Base-by-base conservation (phyloP, 23 tunicate genomes). In the Trididemnum miniatum region DNA sequence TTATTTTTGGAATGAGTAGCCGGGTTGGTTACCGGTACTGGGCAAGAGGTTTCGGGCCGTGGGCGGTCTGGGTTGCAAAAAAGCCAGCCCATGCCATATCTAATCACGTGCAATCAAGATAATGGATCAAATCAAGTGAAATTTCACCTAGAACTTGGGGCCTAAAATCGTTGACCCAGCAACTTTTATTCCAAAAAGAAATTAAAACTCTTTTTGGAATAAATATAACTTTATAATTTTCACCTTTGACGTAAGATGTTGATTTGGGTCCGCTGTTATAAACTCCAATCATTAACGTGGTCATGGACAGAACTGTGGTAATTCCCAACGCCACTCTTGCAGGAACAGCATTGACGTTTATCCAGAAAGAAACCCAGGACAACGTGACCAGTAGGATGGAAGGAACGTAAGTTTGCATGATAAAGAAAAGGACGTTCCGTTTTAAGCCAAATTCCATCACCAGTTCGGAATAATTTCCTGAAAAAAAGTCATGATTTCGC, bases 291-390 rank as follows among this genome's bases (percentile, higher is more conserved):
- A 86, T 86, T 15, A 86, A 52, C 22, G 90, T 86, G 38, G 90
- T 86, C 90, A 86, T 86, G 7, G 90, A 79, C 0, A 86, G 80
- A 7, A 86, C 62, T 0, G 84, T 86, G n/a, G 90, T 86, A 15
- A 75, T 82, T 15, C 90, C 90, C 72, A 86, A 44, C 1, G 84
- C 84, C 0, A 86, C 90, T 35, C 90, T 33, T 3, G 90, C 84
- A 0, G 90, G 90, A 3, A 86, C 84, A 5, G 90, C 69, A 37
- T 71, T 54, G 40, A 57, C 50, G 35, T 79, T 79, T 20, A 86
- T 86, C 84, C 79, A 86, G 51, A 86, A 79, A 5, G 90, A 86
- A 1, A 86, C 65, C 90, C 90, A 86, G 30, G 90, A 86, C 5
- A 86, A 34, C 0, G 71, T 71, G 38, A 86, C 90, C 39, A 86